Percentiles rank a stretch among this genome's conserved stretches.
phyloP scores from a whole-genome alignment of 2,888 invertebrate species.

The Cenopis cana region DNA sequence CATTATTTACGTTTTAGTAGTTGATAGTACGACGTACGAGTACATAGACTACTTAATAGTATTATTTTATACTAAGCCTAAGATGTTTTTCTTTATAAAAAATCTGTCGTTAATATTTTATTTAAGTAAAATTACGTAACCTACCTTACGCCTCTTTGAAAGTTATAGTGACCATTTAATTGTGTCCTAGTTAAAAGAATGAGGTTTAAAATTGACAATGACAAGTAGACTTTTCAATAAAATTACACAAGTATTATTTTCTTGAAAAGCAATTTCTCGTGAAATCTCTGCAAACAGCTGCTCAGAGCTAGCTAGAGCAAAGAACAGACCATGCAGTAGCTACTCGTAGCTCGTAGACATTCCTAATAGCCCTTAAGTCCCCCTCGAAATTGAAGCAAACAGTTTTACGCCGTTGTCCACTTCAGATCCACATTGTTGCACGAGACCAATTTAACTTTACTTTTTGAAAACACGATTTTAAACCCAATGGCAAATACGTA shows the following conservation, averaged over 20 bases:
- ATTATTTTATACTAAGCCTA: too few relatives aligned
- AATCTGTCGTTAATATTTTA: too few relatives aligned
- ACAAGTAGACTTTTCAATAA: slow-evolving; percentile 17
- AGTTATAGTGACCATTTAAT: too few relatives aligned
- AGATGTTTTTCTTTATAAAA: too few relatives aligned
- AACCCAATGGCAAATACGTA: slow-evolving; percentile 44
- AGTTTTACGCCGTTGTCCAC: slow-evolving; percentile 80
- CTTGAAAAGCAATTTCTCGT: slow-evolving; percentile 37
- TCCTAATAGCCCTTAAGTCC: slow-evolving; percentile 80
- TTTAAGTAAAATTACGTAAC: too few relatives aligned
- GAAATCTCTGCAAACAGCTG: slow-evolving; percentile 38
- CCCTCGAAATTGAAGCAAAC: slow-evolving; percentile 75
- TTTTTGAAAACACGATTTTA: slow-evolving; percentile 48
- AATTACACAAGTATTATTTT: neutral
- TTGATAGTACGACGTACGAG: too few relatives aligned
- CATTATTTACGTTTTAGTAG: too few relatives aligned
- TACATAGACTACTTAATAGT: too few relatives aligned
- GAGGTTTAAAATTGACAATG: neutral
- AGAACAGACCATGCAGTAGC: slow-evolving; percentile 57
- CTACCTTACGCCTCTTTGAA: too few relatives aligned
- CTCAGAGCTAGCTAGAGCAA: slow-evolving; percentile 46
- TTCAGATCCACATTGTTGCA: slow-evolving; percentile 68
- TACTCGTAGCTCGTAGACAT: slow-evolving; percentile 73
- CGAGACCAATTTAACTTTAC: slow-evolving; percentile 54
- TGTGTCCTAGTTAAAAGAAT: too few relatives aligned